These are phyloP conservation scores for Enteromius paludinosus DNA, from an alignment of 2,797 vertebrate genomes.

Conservation along the genomic window DNA sequence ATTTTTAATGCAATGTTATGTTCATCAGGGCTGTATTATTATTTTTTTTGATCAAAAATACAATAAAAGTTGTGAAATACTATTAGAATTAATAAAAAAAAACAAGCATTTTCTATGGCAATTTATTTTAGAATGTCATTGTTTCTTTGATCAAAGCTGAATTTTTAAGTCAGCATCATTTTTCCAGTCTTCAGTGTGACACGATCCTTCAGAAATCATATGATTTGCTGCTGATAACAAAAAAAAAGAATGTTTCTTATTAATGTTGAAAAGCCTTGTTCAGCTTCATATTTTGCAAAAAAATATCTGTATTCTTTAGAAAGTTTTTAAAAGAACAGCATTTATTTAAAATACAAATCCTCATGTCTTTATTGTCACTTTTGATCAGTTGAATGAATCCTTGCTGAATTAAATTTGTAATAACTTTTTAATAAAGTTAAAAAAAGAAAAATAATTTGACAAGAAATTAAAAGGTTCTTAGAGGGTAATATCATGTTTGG, in stretches of 20 bases:
- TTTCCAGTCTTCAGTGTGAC: background rate
- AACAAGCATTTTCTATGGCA: background rate
- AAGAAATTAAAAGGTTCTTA: background rate
- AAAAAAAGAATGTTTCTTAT: background rate
- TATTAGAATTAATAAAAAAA: background rate
- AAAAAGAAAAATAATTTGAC: background rate
- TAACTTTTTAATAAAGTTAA: background rate
- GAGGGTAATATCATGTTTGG: background rate
- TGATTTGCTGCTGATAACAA: background rate
- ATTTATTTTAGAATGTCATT: background rate
- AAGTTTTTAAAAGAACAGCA: background rate
- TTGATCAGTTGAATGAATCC: background rate
- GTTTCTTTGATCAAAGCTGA: background rate
- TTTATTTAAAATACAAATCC: background rate
- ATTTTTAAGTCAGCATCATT: background rate
- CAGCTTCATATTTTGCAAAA: background rate
- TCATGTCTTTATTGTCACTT: background rate
- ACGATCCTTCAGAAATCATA: background rate
- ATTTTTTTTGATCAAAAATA: background rate
- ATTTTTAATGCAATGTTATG: background rate
- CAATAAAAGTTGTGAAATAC: background rate
- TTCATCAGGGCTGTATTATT: background rate
- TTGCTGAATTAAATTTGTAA: background rate
- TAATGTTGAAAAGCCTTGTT: background rate
- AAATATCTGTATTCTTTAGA: background rate